Conservation (phyloP, 2,888 invertebrate genomes). For the Tetropium fuscum region DNA sequence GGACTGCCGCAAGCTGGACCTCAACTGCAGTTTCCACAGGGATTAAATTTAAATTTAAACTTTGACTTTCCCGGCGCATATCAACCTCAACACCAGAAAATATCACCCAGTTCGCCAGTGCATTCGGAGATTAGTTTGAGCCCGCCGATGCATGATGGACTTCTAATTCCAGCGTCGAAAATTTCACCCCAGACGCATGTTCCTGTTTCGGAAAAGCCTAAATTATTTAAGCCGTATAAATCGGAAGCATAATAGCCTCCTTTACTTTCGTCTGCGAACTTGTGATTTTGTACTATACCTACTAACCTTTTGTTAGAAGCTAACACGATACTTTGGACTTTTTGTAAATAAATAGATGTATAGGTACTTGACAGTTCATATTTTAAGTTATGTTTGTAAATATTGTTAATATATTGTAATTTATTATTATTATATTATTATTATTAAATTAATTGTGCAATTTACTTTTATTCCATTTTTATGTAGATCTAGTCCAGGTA, state of each 20-base stretch:
- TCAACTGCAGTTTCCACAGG: constrained; percentile 53
- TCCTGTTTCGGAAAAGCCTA: constrained; percentile 67
- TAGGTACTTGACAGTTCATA: too few relatives aligned
- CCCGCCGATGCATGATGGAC: constrained; percentile 56
- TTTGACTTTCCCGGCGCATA: constrained; percentile 54
- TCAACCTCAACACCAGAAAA: constrained; percentile 41
- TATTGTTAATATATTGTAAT: too few relatives aligned
- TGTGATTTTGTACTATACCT: not conserved
- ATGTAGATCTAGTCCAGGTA: too few relatives aligned
- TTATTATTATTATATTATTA: too few relatives aligned
- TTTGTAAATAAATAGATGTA: too few relatives aligned
- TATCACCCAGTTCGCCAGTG: constrained; percentile 60
- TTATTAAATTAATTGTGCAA: too few relatives aligned
- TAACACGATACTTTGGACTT: too few relatives aligned
- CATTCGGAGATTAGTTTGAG: constrained; percentile 63
- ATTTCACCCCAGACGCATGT: constrained; percentile 53
- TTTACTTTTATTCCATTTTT: too few relatives aligned
- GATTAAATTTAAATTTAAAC: constrained; percentile 53
- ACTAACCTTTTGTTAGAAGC: too few relatives aligned
- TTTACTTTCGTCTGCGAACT: not conserved
- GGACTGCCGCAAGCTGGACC: constrained; percentile 63
- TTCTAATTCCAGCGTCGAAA: constrained; percentile 58
- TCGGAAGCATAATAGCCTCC: constrained; percentile 64
- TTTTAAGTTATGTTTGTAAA: too few relatives aligned
- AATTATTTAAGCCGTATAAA: constrained; percentile 84